Conservation (phyloP, 2,113 vertebrate species). For the Saguinus imperator region DNA sequence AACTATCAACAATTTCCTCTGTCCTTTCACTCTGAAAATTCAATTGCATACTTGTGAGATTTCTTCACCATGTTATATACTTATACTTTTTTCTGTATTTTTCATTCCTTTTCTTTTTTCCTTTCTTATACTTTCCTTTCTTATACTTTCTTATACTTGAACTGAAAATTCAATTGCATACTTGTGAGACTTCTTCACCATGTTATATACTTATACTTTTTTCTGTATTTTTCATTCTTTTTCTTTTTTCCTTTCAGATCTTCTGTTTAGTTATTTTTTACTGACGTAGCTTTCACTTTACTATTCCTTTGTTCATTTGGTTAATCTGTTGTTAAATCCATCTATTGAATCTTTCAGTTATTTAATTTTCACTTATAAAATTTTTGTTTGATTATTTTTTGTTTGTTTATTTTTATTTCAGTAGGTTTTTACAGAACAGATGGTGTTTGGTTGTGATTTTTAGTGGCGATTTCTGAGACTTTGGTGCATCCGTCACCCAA, state of each 20-base stretch:
- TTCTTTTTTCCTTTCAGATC: not conserved
- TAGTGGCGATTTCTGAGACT: too few relatives aligned
- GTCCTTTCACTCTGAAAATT: not conserved
- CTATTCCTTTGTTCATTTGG: not conserved
- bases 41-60: not conserved
- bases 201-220: not conserved
- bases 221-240: not conserved
- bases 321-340: not conserved
- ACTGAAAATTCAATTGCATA: not conserved
- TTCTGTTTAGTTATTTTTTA: not conserved
- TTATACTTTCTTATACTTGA: too few relatives aligned
- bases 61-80: not conserved
- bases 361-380: slow-evolving; percentile 28
- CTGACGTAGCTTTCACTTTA: not conserved
- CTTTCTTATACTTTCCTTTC: not conserved
- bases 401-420: too few relatives aligned
- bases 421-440: too few relatives aligned
- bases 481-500: too few relatives aligned
- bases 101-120: not conserved
- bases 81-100: not conserved
- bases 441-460: too few relatives aligned
- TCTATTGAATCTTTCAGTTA: not conserved
- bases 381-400: not conserved
- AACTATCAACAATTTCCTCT: not conserved
- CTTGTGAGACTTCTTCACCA: not conserved